A percentile compares a stretch with the other conserved stretches of the same genome.
These are phyloP conservation scores for Agriopis leucophaearia DNA, from an alignment of 2,888 invertebrate species.

Conservation along the genomic window DNA sequence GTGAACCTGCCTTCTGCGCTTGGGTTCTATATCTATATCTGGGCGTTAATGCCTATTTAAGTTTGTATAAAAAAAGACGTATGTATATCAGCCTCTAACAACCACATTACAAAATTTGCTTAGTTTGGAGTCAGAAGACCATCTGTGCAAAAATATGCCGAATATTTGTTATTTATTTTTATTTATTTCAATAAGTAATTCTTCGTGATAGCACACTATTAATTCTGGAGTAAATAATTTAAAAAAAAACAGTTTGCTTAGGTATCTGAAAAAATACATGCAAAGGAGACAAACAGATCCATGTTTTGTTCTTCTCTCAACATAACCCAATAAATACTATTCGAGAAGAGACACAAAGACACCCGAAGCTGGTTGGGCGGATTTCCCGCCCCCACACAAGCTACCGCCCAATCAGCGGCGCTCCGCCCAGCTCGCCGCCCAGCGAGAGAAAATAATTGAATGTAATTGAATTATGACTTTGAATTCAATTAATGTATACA, in stretches of 20 bases:
- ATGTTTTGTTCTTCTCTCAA: constrained; percentile 19
- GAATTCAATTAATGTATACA: constrained; percentile 73
- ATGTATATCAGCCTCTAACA: too few relatives aligned
- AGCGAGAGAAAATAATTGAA: constrained; percentile 71
- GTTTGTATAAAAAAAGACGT: too few relatives aligned
- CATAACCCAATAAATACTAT: constrained; percentile 35
- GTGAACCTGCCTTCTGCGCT: too few relatives aligned
- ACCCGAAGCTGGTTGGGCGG: constrained; percentile 68
- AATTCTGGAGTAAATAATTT: not conserved
- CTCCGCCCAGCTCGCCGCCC: constrained; percentile 72
- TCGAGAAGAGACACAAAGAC: constrained; percentile 55
- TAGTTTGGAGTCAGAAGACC: too few relatives aligned
- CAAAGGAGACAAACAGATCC: constrained; percentile 9
- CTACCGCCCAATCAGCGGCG: constrained; percentile 69
- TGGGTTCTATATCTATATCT: too few relatives aligned
- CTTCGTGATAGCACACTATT: too few relatives aligned
- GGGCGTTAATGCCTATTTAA: too few relatives aligned
- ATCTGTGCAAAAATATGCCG: too few relatives aligned
- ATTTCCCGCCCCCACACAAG: constrained; percentile 63
- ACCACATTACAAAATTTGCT: too few relatives aligned
- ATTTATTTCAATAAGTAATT: too few relatives aligned
- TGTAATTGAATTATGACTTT: constrained; percentile 77
- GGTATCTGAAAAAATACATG: not conserved
- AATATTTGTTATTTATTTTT: too few relatives aligned
- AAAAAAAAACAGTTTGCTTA: not conserved